phyloP scores from a whole-genome alignment of 2,888 invertebrate genomes.

The Tipula vernalis region DNA sequence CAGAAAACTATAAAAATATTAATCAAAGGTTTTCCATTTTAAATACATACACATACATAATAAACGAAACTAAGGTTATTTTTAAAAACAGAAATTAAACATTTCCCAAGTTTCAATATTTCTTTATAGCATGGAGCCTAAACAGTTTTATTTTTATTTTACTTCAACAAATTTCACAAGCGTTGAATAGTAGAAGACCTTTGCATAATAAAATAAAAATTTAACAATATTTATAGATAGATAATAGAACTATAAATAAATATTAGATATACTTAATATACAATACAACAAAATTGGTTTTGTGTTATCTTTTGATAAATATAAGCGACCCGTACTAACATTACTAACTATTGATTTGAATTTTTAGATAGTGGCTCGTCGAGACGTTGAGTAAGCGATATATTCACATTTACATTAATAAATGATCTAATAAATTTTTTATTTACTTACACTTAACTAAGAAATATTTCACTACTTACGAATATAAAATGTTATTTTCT shows the following conservation, averaged over 20 bases:
- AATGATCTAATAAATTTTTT: neutral
- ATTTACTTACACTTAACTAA: too few species aligned
- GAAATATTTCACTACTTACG: too few species aligned
- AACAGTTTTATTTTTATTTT: neutral
- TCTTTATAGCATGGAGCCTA: neutral
- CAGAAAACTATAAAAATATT: neutral
- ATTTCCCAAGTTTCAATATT: neutral
- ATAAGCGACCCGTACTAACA: neutral
- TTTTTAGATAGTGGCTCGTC: neutral
- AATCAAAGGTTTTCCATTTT: constrained; percentile 4
- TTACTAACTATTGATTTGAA: neutral
- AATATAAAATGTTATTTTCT: too few species aligned
- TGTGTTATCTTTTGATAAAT: neutral
- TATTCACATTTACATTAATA: neutral
- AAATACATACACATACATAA: neutral
- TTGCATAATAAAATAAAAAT: neutral
- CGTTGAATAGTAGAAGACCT: neutral
- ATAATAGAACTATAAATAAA: neutral
- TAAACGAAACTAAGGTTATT: neutral
- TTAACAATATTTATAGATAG: neutral
- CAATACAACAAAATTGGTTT: neutral
- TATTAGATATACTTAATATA: neutral
- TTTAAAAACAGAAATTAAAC: neutral
- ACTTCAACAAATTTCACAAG: neutral
- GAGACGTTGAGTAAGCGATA: neutral